A percentile compares a stretch with the other conserved stretches of the same genome.
Conservation (phyloP, 2,113 vertebrate genomes). For the Ancistrus triradiatus region DNA sequence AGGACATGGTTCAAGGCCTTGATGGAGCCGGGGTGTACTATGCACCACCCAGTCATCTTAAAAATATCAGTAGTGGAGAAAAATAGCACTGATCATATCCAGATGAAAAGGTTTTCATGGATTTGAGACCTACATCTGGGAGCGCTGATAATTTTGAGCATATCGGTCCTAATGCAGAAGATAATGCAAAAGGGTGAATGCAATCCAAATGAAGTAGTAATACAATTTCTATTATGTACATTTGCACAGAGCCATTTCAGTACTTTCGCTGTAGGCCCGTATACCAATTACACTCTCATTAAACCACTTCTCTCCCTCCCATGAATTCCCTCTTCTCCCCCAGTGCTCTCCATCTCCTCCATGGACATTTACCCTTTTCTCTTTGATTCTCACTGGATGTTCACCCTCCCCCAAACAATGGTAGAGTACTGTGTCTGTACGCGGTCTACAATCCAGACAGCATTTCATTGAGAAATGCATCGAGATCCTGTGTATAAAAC, state of each 20-base stretch:
- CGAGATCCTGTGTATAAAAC: neutral
- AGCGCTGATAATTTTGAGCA: too few species aligned
- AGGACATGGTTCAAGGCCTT: constrained; percentile 13
- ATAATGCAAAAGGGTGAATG: neutral
- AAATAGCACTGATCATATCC: constrained; percentile 17
- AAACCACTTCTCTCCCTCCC: constrained; percentile 56
- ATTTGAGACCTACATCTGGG: too few species aligned
- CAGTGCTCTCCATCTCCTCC: constrained; percentile 20
- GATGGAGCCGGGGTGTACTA: constrained; percentile 1
- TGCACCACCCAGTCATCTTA: neutral
- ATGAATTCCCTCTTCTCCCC: constrained; percentile 22
- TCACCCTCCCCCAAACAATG: constrained; percentile 33
- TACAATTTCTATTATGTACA: neutral
- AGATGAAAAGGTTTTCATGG: constrained; percentile 24
- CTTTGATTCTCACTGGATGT: constrained; percentile 34
- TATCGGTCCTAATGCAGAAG: too few species aligned
- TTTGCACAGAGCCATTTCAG: neutral
- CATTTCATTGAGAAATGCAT: neutral
- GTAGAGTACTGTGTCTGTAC: neutral
- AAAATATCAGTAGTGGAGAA: too few species aligned
- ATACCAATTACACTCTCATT: constrained; percentile 66
- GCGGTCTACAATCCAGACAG: neutral
- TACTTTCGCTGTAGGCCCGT: constrained; percentile 35
- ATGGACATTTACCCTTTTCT: constrained; percentile 29
- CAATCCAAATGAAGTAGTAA: neutral